Percentiles rank a stretch among this genome's conserved stretches.
These are phyloP conservation scores for Acinonyx jubatus DNA, from an alignment of 2,113 vertebrate genomes.

Conservation along the genomic window DNA sequence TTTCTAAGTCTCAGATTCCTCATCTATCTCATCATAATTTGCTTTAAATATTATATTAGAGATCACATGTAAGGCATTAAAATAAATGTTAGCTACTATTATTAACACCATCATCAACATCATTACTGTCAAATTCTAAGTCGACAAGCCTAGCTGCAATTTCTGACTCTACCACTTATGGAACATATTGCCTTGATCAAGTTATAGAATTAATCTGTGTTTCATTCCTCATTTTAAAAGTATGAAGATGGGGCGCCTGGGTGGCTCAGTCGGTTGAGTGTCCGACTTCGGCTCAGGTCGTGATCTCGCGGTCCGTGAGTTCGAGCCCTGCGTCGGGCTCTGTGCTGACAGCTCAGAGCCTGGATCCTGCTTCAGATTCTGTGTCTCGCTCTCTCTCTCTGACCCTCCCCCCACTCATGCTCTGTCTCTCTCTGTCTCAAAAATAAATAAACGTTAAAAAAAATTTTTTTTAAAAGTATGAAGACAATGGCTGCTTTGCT, in stretches of 20 bases:
- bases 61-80: not conserved
- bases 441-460: too few species aligned
- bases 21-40: not conserved
- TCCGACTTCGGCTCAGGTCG: too few species aligned
- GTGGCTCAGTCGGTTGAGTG: too few species aligned
- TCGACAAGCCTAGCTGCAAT: not conserved
- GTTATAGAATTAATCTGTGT: not conserved
- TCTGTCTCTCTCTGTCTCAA: too few species aligned
- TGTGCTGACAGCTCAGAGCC: too few species aligned
- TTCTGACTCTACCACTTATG: not conserved
- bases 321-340: too few species aligned
- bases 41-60: not conserved
- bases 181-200: not conserved
- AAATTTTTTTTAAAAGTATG: not conserved
- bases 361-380: too few species aligned
- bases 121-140: not conserved
- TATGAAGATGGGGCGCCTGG: not conserved
- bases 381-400: too few species aligned
- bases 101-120: not conserved
- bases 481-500: not conserved
- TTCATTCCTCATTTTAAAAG: constrained; percentile 29
- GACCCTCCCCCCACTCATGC: too few species aligned
- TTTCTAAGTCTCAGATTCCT: not conserved
- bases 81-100: constrained; percentile 19
- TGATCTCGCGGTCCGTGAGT: too few species aligned